Base-by-base conservation (phyloP, 2,797 vertebrate genomes). In the Parotocinclus haroldoi region DNA sequence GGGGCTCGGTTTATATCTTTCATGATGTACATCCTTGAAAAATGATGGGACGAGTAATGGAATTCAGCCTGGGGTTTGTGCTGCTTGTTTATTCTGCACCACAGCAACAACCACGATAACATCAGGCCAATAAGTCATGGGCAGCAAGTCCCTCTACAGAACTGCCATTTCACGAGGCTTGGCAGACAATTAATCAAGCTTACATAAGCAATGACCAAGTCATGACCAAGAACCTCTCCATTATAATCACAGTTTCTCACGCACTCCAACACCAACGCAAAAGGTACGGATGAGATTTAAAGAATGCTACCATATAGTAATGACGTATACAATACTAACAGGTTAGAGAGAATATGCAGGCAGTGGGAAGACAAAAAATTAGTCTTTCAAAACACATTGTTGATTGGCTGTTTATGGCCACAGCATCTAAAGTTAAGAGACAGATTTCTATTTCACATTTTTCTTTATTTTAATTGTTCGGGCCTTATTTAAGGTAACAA, bases 111-210 rank as follows among this genome's bases (percentile, higher is more conserved):
- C 54, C 51, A 67, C 45, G 44, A 68, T 66, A 67, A 72, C 69
- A 67, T 60, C 71, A 76, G 55, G 60, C 11, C 42, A 40, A 74
- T 79, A 69, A 58, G 63, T 74, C 71, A 79, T 54, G 13, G 19
- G 27, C 27, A 27, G 27, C 66, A 55, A 50, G 50, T 48, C 61
- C 56, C 18, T 65, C 61, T 59, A 60, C 44, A 61, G 65, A 55
- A 49, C 58, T 69, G 54, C 60, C 66, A 61, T 74, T 72, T 74
- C 69, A 65, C 66, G 39, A 71, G n/a, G 12, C 57, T 69, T 67
- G 58, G 67, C 69, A 74, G 72, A 71, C 58, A 70, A 76, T 74
- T 69, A 79, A 76, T 79, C 72, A 72, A 69, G 63, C 60, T 76
- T 74, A 76, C 63, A 73, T 66, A 74, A 76, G 55, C 49, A 44